Evolutionary conservation across 2,113 vertebrate genomes (phyloP), one percentile per base, ranked within the genome.

Genomic region (Proteles cristata): DNA sequence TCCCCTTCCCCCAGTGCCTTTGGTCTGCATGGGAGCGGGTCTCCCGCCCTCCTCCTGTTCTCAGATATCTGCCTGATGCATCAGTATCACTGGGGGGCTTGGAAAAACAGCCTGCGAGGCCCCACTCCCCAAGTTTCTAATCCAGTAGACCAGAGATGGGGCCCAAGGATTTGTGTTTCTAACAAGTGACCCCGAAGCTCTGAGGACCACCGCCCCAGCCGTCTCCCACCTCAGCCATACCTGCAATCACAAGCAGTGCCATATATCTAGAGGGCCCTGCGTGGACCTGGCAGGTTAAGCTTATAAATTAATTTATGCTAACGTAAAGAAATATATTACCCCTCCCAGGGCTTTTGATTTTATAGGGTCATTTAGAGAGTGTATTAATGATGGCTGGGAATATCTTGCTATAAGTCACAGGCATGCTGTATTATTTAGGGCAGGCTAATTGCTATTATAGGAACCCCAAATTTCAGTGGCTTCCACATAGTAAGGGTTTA

Each of bases 281-380:
- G 39, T 94, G 21, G 53, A 77, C 43, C 73, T 94, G 45, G 66
- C 26, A 73, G 48, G 63, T 10, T 63, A 83, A 87, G 39, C 55
- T 76, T 88, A 85, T 58, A 88, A 84, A 85, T 91, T 96, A 95
- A 96, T 74, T 92, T 88, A 88, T 76, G 61, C 74, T 88, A 89
- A 96, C 88, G 4, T 92, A 81, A 96, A 96, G 63, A 94, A 96
- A 96, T 90, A 83, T 55, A 90, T 90, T 84, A 81, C 55, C 26
- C 45, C 65, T 93, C 35, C 74, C 87, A 86, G 77, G 35, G 45
- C 90, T 91, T 93, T 96, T 97, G 43, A 74, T 88, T 93, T 96
- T 94, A 85, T 73, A 94, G 65, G 26, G 50, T 93, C 87, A 88
- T 88, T 96, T 95, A 95, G 84, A 61, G 15, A 61, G 21, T 79